Evolutionary conservation across 2,113 vertebrate species (phyloP).

Genomic region (Menidia beryllina): DNA sequence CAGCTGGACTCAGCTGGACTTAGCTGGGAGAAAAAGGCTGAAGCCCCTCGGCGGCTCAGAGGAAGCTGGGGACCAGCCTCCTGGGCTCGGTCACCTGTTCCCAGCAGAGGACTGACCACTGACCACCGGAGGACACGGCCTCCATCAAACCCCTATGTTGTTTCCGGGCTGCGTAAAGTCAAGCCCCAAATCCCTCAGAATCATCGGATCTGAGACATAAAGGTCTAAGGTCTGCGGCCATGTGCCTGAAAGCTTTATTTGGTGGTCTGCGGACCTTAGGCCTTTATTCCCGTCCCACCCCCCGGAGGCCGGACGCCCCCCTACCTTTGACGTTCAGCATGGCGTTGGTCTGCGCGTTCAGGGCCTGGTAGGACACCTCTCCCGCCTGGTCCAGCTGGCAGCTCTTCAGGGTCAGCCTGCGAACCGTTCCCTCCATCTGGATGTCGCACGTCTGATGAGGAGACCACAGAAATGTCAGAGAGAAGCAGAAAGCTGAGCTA

Average conservation of each 20-base stretch:
- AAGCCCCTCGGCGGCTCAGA: too few relatives aligned
- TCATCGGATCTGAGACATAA: constrained; percentile 5
- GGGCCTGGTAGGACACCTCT: constrained; percentile 93
- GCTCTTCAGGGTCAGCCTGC: constrained; percentile 90
- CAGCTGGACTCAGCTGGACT: too few relatives aligned
- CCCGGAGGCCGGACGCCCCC: background rate
- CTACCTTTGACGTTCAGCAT: constrained; percentile 96
- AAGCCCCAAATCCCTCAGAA: background rate
- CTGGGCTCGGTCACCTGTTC: too few relatives aligned
- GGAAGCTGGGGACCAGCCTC: too few relatives aligned
- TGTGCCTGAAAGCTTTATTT: constrained; percentile 40
- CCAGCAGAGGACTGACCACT: too few relatives aligned
- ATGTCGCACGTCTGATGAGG: constrained; percentile 91
- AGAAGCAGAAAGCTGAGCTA: background rate
- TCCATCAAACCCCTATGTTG: too few relatives aligned
- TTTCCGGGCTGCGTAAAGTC: background rate
- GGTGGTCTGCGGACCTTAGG: constrained; percentile 16
- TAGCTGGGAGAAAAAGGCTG: too few relatives aligned
- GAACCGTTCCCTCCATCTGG: constrained; percentile 88
- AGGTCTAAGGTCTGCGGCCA: constrained; percentile 40
- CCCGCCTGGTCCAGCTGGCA: constrained; percentile 94
- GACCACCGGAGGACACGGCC: too few relatives aligned
- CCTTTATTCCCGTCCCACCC: constrained; percentile 55
- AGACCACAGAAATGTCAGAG: background rate
- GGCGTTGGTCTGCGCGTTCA: constrained; percentile 91